Evolutionary conservation across 1,140 invertebrate species (phyloP), one percentile per base, ranked within the genome.

Genomic region (Adoxophyes honmai): DNA sequence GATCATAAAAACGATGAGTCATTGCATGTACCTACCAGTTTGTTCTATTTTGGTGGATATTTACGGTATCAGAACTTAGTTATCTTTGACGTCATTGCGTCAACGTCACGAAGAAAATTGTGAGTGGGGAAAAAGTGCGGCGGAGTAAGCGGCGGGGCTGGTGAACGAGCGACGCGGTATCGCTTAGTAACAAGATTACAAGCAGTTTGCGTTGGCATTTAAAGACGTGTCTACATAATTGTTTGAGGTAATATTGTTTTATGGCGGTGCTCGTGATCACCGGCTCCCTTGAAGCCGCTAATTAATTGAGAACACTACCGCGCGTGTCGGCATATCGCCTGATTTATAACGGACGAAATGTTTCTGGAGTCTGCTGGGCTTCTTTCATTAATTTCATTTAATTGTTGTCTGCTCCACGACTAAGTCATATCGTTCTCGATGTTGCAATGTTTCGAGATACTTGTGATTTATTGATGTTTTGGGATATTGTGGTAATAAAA

Each of bases 241-340:
- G 42, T 48, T 48, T 48, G 42, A 48, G 21, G 42, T 52, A 52
- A 34, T 35, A 52, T 52, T 52, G 51, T 52, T 52, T 52, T 34
- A 52, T 52, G 28, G 34, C 33, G 28, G 34, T 18, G 48, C 13
- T 52, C 51, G 51, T 52, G 34, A 53, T 48, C 56, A 57, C 60
- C 72, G 77, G 71, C 64, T 72, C 68, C 62, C 71, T 76, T 81
- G 75, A 84, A 68, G 77, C 78, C 28, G 62, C 66, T 80, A 81
- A 85, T 85, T 82, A 79, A 82, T 82, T 70, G 68, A 74, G 73
- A 73, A 70, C 73, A 81, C 66, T 71, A 74, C 69, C 60, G 69
- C 63, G 60, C 57, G 61, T 70, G 72, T 75, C 73, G 65, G 68
- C 58, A 66, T 64, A 75, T 68, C 57, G 44, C 61, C 68, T 76